These are phyloP conservation scores for Campylomormyrus numenius DNA, from an alignment of 2,113 vertebrate genomes.

Conservation along the genomic window DNA sequence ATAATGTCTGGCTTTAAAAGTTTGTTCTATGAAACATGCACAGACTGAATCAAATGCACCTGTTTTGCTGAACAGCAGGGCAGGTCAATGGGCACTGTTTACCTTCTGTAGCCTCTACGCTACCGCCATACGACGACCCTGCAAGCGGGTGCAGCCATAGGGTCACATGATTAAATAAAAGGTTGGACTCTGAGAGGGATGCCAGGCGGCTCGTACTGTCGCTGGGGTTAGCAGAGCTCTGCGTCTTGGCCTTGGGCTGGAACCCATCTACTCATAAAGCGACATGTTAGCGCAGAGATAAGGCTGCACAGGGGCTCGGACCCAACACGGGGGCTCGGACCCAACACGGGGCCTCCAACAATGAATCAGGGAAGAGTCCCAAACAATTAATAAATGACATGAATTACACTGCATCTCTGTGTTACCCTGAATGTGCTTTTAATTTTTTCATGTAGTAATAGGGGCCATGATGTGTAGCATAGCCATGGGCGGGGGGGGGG, in stretches of 20 bases:
- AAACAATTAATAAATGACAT: not conserved
- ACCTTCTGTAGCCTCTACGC: not conserved
- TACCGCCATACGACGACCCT: not conserved
- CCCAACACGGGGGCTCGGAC: not conserved
- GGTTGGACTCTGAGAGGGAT: not conserved
- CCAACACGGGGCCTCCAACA: not conserved
- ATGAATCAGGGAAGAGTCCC: not conserved
- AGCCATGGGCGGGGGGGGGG: not conserved
- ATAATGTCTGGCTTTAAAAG: not conserved
- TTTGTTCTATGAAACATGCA: not conserved
- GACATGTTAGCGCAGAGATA: slow-evolving; percentile 22
- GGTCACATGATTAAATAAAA: slow-evolving; percentile 14
- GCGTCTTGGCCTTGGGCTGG: not conserved
- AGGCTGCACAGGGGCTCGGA: not conserved
- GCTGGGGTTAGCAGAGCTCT: slow-evolving; percentile 4
- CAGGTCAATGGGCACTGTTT: not conserved
- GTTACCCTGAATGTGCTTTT: not conserved
- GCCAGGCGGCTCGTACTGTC: not conserved
- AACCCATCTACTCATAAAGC: slow-evolving; percentile 20
- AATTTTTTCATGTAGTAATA: not conserved
- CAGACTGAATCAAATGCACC: not conserved
- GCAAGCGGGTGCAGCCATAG: not conserved
- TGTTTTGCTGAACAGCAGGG: not conserved
- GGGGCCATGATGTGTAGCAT: not conserved
- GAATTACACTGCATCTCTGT: not conserved